phyloP scores from a whole-genome alignment of 2,888 invertebrate genomes.

The Lithophane socia region DNA sequence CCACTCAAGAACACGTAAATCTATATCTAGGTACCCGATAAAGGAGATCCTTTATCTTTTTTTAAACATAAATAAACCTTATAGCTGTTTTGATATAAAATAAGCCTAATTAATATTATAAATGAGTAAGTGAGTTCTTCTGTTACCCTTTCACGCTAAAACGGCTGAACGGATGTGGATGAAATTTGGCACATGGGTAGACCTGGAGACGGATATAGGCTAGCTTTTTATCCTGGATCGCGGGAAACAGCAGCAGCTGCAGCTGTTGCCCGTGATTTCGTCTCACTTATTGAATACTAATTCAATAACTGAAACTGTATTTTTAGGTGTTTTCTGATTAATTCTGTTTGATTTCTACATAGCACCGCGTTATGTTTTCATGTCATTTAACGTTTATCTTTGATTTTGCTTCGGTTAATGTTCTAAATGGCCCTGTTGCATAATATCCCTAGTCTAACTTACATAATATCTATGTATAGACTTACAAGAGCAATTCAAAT shows the following conservation, averaged over 20 bases:
- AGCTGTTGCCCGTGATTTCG: no score
- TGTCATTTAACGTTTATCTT: neutral
- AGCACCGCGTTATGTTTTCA: neutral
- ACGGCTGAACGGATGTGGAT: no score
- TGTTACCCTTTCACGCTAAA: no score
- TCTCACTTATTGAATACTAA: no score
- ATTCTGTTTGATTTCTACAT: no score
- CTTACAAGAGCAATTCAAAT: slow-evolving; percentile 35
- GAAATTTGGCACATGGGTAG: no score
- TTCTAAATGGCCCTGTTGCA: slow-evolving; percentile 21
- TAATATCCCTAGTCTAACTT: slow-evolving; percentile 15
- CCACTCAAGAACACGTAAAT: no score
- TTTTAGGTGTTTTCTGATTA: neutral
- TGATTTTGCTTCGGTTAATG: neutral
- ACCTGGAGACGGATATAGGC: no score
- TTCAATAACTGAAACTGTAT: neutral
- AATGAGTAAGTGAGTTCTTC: no score
- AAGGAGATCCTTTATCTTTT: neutral
- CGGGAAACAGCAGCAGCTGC: no score
- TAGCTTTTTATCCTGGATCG: no score
- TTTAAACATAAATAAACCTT: neutral
- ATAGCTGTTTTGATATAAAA: neutral
- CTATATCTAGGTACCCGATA: no score
- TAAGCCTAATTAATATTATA: neutral
- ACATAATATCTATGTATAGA: slow-evolving; percentile 24